Evolutionary conservation across 2,888 invertebrate species (phyloP), one percentile per base, ranked within the genome.

Genomic region (Polylopha cassiicola): DNA sequence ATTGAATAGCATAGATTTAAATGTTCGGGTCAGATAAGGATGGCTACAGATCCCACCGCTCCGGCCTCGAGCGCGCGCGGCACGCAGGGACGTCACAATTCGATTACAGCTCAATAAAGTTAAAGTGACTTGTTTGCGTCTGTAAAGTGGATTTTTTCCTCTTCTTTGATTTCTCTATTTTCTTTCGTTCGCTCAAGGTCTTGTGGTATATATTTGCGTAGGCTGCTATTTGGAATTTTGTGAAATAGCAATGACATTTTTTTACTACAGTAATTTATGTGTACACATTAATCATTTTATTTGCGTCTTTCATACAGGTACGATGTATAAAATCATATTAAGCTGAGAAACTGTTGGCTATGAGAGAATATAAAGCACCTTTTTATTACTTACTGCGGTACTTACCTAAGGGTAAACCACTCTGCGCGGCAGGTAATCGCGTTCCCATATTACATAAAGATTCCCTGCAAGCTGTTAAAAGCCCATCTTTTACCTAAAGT

Each of bases 1-100:
- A 85, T 85, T 85, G 85, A 85, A 84, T 75, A 78, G 84, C 85
- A 85, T 85, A 82, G 84, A 85, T 80, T 85, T 85, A 85, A 85
- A 85, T 82, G 73, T 77, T 64, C 68, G 75, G 74, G 82, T 76
- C 73, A 80, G 85, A 84, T 84, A 85, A 84, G 81, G 85, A 85
- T 64, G 74, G 81, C 73, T 78, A 67, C 70, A 82, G 71, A 77
- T 78, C 68, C 68, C 67, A 57, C 65, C 53, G 74, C 67, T 73
- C 63, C 74, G 69, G 65, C 72, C 67, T 64, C 65, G 50, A 65
- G 51, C 62, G 55, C 59, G 60, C 59, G 61, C 59, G 61, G 65
- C 75, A 70, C 65, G 61, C 64, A 80, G 84, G 82, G 79, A 81
- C 75, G 84, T 85, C 85, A 84, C 82, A 84, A 82, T 85, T 85